phyloP scores from a whole-genome alignment of 1,140 invertebrate species.

The Zophobas morio region DNA sequence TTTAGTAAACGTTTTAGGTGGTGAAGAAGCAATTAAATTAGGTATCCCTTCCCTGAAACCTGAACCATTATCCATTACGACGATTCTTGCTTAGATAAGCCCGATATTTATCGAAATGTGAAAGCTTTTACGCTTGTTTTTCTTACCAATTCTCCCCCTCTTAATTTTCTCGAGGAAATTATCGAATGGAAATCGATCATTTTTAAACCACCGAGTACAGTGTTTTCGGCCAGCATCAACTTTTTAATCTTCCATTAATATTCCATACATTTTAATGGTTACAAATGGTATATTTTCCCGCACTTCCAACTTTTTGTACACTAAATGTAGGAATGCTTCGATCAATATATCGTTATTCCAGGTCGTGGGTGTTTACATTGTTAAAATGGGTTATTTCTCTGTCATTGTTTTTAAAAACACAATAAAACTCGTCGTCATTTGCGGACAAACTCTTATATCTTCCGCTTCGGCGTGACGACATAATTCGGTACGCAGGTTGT shows the following conservation, averaged over 20 bases:
- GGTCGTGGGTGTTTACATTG: not conserved
- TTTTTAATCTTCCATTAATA: too few relatives aligned
- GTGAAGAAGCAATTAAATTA: slow-evolving; percentile 24
- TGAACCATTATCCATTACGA: slow-evolving; percentile 5
- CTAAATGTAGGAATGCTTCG: not conserved
- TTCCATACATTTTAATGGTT: too few relatives aligned
- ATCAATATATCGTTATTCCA: not conserved
- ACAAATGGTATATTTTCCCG: not conserved
- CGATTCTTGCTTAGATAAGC: slow-evolving; percentile 3
- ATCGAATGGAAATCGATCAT: too few relatives aligned
- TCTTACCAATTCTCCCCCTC: not conserved
- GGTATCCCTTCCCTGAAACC: not conserved
- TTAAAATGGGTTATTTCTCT: not conserved
- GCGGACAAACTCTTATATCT: too few relatives aligned
- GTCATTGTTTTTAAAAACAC: not conserved
- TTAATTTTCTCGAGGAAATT: too few relatives aligned
- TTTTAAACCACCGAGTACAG: too few relatives aligned
- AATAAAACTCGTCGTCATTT: too few relatives aligned
- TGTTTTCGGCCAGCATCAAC: too few relatives aligned
- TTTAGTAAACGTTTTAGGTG: slow-evolving; percentile 21
- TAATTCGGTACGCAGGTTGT: too few relatives aligned
- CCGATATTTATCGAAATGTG: not conserved
- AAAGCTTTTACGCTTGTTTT: not conserved
- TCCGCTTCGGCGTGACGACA: too few relatives aligned
- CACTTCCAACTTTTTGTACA: not conserved